Evolutionary conservation across 2,113 vertebrate genomes (phyloP).

Genomic region (Oryzias javanicus): DNA sequence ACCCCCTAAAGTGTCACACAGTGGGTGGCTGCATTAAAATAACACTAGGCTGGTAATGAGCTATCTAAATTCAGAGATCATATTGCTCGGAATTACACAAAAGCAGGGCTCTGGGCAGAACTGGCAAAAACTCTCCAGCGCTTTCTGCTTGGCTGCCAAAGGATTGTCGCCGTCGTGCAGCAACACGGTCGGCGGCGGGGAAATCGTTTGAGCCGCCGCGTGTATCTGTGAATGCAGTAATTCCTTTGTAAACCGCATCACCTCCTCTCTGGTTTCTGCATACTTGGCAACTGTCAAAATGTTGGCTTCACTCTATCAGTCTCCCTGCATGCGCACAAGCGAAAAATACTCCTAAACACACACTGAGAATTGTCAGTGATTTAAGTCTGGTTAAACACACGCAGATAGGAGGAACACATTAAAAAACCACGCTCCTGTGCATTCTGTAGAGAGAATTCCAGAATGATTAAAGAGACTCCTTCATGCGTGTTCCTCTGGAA

Average conservation of each 20-base stretch:
- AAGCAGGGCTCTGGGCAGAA: constrained; percentile 53
- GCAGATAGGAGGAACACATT: constrained; percentile 27
- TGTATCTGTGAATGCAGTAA: constrained; percentile 55
- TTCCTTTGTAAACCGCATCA: constrained; percentile 60
- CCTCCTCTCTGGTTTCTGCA: constrained; percentile 43
- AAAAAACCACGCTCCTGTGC: background rate
- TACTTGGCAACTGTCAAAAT: constrained; percentile 60
- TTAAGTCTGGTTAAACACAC: constrained; percentile 48
- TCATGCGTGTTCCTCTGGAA: constrained; percentile 38
- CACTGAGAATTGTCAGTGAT: constrained; percentile 16
- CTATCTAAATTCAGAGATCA: constrained; percentile 77
- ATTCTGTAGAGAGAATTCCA: constrained; percentile 33
- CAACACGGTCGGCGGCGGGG: constrained; percentile 41
- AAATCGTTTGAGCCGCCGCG: constrained; percentile 53
- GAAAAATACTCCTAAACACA: constrained; percentile 6
- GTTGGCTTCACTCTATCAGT: constrained; percentile 59
- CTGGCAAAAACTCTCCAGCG: constrained; percentile 43
- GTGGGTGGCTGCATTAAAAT: constrained; percentile 69
- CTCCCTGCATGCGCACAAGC: constrained; percentile 5
- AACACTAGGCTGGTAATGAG: constrained; percentile 55
- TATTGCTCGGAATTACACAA: constrained; percentile 72
- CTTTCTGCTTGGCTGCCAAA: constrained; percentile 54
- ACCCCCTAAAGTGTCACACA: constrained; percentile 53
- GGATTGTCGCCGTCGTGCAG: constrained; percentile 48
- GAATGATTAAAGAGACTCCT: constrained; percentile 57